Conservation (phyloP, 2,113 vertebrate species). For the Macroglossus sobrinus region DNA sequence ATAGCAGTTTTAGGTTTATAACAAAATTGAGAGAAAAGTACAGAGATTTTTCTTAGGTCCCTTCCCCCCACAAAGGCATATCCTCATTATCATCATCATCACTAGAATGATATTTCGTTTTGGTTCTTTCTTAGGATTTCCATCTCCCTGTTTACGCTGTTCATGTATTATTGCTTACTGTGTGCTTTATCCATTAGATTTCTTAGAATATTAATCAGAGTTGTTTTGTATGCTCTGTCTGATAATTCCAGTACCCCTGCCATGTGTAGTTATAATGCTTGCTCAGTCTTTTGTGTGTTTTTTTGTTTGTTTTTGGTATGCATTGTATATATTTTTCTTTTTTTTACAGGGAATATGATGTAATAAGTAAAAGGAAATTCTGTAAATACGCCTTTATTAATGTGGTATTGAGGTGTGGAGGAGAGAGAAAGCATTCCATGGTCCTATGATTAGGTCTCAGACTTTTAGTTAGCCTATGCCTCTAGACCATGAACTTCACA, state of each 20-base stretch:
- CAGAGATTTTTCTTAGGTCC: not conserved
- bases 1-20: not conserved
- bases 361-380: not conserved
- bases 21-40: not conserved
- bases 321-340: not conserved
- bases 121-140: not conserved
- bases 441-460: not conserved
- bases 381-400: not conserved
- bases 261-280: not conserved
- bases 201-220: not conserved
- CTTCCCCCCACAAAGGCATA: accelerated
- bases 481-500: not conserved
- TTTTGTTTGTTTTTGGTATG: not conserved
- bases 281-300: not conserved
- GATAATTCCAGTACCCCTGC: not conserved
- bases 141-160: not conserved
- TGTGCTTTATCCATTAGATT: not conserved
- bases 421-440: not conserved
- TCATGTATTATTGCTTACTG: not conserved
- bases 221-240: not conserved
- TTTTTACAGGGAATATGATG: not conserved
- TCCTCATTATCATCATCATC: not conserved
- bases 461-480: not conserved
- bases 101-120: not conserved
- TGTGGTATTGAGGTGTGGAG: not conserved